Percentiles rank a stretch among this genome's conserved stretches.
Evolutionary conservation across 2,113 vertebrate species (phyloP).

Genomic region (Leuciscus idus): DNA sequence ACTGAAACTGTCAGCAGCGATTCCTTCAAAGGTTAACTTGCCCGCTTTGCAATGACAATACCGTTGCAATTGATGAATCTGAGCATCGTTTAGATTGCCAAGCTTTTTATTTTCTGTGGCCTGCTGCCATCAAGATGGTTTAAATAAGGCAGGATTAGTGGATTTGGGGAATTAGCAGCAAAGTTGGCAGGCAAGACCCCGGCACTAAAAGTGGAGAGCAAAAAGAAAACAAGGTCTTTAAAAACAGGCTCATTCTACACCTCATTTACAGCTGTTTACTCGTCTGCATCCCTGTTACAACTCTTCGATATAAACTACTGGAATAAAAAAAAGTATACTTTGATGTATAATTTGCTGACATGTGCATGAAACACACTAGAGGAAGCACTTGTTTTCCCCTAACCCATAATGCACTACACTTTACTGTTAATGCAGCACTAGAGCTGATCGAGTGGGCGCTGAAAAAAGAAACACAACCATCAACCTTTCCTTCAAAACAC

Average conservation of each 20-base stretch:
- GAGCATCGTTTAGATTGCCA: constrained; percentile 66
- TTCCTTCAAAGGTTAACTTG: constrained; percentile 29
- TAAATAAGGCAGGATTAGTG: constrained; percentile 78
- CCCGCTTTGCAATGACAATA: constrained; percentile 35
- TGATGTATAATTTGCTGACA: background rate
- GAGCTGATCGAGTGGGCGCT: constrained; percentile 15
- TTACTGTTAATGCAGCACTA: background rate
- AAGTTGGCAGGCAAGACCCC: constrained; percentile 74
- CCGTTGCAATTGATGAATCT: constrained; percentile 45
- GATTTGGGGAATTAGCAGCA: constrained; percentile 75
- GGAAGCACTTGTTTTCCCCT: background rate
- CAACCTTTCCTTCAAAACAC: background rate
- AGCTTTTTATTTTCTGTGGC: constrained; percentile 74
- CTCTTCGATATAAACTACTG: background rate
- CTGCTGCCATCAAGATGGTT: constrained; percentile 70
- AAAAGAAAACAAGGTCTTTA: constrained; percentile 61
- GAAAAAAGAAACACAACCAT: background rate
- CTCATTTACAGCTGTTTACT: constrained; percentile 39
- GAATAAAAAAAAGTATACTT: background rate
- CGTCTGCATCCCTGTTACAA: constrained; percentile 22
- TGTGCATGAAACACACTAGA: background rate
- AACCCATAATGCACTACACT: background rate
- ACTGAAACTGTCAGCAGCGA: background rate
- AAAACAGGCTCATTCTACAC: constrained; percentile 68
- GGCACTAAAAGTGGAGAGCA: constrained; percentile 68